phyloP scores from a whole-genome alignment of 2,888 invertebrate genomes.

The Agonum fuliginosum region DNA sequence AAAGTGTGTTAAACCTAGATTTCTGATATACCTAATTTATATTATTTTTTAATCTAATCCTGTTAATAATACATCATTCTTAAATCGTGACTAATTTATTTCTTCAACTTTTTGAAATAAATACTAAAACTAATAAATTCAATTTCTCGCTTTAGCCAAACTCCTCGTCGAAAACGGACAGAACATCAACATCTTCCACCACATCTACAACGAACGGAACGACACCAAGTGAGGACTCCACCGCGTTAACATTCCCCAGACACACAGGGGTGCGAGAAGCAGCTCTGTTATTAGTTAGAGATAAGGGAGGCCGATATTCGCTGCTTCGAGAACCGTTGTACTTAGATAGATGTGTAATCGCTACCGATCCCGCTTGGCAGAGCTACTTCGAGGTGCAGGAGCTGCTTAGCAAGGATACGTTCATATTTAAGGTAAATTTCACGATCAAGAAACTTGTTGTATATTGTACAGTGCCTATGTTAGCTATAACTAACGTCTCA shows the following conservation, averaged over 20 bases:
- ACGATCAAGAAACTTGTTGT: background rate
- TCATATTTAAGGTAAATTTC: conserved; percentile 89
- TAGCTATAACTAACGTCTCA: too few relatives aligned
- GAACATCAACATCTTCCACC: conserved; percentile 64
- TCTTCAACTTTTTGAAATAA: background rate
- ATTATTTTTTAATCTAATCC: too few relatives aligned
- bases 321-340: conserved; percentile 92
- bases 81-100: background rate
- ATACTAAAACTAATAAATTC: too few relatives aligned
- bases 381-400: conserved; percentile 97
- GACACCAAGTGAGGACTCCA: conserved; percentile 75
- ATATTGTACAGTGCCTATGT: background rate
- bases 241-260: conserved; percentile 80
- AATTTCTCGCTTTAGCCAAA: conserved; percentile 76
- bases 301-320: conserved; percentile 92
- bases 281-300: conserved; percentile 89
- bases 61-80: background rate
- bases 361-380: conserved; percentile 91
- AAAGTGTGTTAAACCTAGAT: too few relatives aligned
- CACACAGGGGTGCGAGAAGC: conserved; percentile 89
- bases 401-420: conserved; percentile 93
- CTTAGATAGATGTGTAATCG: conserved; percentile 93
- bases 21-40: too few relatives aligned
- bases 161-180: conserved; percentile 79
- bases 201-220: conserved; percentile 9